Base-by-base conservation (phyloP, 2,113 vertebrate genomes). In the Hippocampus abdominalis region DNA sequence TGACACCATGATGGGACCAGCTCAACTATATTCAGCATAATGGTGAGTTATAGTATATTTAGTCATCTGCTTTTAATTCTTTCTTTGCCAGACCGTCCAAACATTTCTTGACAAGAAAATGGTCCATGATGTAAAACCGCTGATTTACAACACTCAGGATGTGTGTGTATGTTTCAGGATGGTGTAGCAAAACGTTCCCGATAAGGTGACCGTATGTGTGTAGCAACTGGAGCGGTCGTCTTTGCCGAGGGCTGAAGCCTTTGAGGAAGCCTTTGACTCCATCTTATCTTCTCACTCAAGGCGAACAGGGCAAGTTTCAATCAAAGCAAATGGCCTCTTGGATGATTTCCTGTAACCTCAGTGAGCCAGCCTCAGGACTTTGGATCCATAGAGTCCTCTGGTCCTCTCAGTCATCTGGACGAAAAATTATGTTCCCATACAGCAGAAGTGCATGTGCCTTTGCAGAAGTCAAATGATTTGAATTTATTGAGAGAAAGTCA, bases 201-300 rank as follows among this genome's bases (percentile, higher is more conserved):
- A 78, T 79, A 79, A 81, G 54, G 54, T 72, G 65, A 69, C 64
- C 79, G 66, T 39, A 66, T 59, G 66, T 71, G 61, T 68, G 70
- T 36, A 64, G 65, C 1, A n/a, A 63, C 48, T 49, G 56, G 49
- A 67, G 70, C 60, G 40, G 79, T 82, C 74, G 49, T 72, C 77
- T 70, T 44, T 66, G 72, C 72, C 62, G 8, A 21, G 63, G 69
- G 76, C 64, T 63, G 65, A 82, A 62, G 77, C 77, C 78, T 73
- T 18, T 11, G 73, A 76, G 71, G 44, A 40, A 1, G 71, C 54
- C 57, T 59, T 59, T 64, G 63, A 23, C 72, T 44, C 27, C 72
- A 69, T 80, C 75, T 86, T 81, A 84, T 87, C 79, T 81, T 7
- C 73, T 82, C 75, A 68, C 69, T 73, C 25, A 66, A 56, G 73